Percentiles rank a stretch among this genome's conserved stretches.
Evolutionary conservation across 2,797 vertebrate species (phyloP).

Genomic region (Coregonus sp.): DNA sequence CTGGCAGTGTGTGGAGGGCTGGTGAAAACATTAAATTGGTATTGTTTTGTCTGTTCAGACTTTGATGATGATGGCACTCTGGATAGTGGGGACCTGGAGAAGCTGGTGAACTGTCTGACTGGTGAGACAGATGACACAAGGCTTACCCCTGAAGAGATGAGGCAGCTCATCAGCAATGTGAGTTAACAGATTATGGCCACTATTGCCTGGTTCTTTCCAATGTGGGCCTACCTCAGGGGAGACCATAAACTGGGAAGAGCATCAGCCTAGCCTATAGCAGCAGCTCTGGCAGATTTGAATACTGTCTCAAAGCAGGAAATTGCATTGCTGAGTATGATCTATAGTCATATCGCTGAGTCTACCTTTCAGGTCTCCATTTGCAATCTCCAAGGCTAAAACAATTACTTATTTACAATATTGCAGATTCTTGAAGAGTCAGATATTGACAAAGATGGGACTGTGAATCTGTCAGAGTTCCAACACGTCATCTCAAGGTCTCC

Average conservation of each 20-base stretch:
- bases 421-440: slow-evolving; percentile 98
- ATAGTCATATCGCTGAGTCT: too few relatives aligned
- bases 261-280: too few relatives aligned
- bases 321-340: too few relatives aligned
- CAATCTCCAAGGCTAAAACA: not conserved
- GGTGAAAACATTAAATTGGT: not conserved
- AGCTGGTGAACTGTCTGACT: slow-evolving; percentile 90
- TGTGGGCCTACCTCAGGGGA: too few relatives aligned
- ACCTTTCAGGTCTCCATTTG: not conserved
- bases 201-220: not conserved
- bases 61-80: slow-evolving; percentile 93
- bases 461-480: slow-evolving; percentile 96
- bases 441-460: slow-evolving; percentile 95
- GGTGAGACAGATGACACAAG: slow-evolving; percentile 84
- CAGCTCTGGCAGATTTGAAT: too few relatives aligned
- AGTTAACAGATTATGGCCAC: slow-evolving; percentile 52
- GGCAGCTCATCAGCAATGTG: slow-evolving; percentile 91
- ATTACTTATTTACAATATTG: slow-evolving; percentile 5
- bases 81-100: slow-evolving; percentile 83
- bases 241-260: too few relatives aligned
- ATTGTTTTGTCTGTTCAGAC: slow-evolving; percentile 71
- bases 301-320: too few relatives aligned
- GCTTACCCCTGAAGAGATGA: slow-evolving; percentile 84
- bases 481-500: slow-evolving; percentile 95
- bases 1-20: not conserved